phyloP scores from a whole-genome alignment of 64 coral and sea anemone genomes.

The Dendronephthya gigantea region DNA sequence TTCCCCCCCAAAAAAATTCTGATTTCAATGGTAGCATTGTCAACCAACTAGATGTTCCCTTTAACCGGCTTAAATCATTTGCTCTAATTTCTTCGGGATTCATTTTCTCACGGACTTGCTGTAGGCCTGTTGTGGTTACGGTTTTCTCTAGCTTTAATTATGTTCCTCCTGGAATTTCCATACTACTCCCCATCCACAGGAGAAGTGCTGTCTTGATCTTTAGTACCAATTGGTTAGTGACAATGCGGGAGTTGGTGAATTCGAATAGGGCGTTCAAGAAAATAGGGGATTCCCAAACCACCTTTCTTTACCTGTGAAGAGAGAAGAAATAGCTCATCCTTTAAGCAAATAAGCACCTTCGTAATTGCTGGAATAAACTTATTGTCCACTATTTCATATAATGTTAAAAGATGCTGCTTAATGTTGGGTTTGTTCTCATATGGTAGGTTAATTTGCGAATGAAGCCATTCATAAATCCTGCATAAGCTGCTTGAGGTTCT shows the following conservation, averaged over 20 bases:
- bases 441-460: slow-evolving; percentile 26
- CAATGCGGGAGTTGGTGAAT: slow-evolving; percentile 28
- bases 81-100: slow-evolving; percentile 5
- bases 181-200: not conserved
- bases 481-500: slow-evolving; percentile 25
- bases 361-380: slow-evolving; percentile 34
- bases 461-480: slow-evolving; percentile 2
- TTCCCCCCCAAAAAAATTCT: too few species aligned
- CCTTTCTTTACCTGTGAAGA: slow-evolving; percentile 55
- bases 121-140: not conserved
- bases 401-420: slow-evolving; percentile 30
- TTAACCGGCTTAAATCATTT: slow-evolving; percentile 16
- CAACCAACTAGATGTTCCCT: slow-evolving; percentile 24
- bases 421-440: slow-evolving; percentile 42
- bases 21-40: not conserved
- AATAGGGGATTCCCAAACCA: slow-evolving; percentile 38
- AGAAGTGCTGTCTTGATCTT: slow-evolving; percentile 6
- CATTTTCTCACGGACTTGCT: slow-evolving; percentile 11
- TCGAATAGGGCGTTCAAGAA: slow-evolving; percentile 26
- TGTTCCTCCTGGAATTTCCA: not conserved
- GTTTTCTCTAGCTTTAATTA: slow-evolving; percentile 11
- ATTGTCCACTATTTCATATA: slow-evolving; percentile 8
- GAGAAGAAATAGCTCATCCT: slow-evolving; percentile 37
- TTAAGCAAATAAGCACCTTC: slow-evolving; percentile 14
- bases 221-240: slow-evolving; percentile 24